Evolutionary conservation across 2,888 invertebrate genomes (phyloP).

Genomic region (Dynastes hyllus): DNA sequence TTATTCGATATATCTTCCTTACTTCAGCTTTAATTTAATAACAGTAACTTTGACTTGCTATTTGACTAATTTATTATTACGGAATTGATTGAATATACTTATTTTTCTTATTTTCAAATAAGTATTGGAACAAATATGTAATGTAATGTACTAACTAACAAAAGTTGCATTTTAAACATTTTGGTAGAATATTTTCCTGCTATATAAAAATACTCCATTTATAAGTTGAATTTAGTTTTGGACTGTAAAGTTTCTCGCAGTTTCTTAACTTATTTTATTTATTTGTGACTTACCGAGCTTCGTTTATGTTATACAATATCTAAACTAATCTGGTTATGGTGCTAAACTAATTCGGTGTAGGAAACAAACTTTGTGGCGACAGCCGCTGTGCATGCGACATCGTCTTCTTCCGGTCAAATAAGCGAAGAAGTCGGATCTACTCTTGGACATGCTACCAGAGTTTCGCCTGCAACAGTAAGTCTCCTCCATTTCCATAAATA

Average conservation of each 20-base stretch:
- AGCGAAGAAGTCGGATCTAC: slow-evolving; percentile 74
- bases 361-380: slow-evolving; percentile 74
- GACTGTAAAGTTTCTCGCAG: background rate
- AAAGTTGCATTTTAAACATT: background rate
- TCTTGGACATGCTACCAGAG: slow-evolving; percentile 85
- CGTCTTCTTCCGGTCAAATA: slow-evolving; percentile 68
- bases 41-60: background rate
- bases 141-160: background rate
- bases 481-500: slow-evolving; percentile 57
- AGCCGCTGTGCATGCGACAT: slow-evolving; percentile 71
- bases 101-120: no score
- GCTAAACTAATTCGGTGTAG: slow-evolving; percentile 65
- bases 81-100: no score
- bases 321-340: slow-evolving; percentile 50
- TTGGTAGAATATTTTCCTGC: no score
- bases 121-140: background rate
- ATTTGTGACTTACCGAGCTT: slow-evolving; percentile 19
- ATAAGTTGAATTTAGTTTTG: background rate
- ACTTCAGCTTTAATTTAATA: slow-evolving; percentile 5
- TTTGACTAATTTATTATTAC: background rate
- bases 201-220: no score
- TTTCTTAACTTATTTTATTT: slow-evolving; percentile 24
- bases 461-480: slow-evolving; percentile 94
- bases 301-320: slow-evolving; percentile 11
- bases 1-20: background rate